Base-by-base conservation (phyloP, 1,140 invertebrate species). In the Lasaia peninsularis region DNA sequence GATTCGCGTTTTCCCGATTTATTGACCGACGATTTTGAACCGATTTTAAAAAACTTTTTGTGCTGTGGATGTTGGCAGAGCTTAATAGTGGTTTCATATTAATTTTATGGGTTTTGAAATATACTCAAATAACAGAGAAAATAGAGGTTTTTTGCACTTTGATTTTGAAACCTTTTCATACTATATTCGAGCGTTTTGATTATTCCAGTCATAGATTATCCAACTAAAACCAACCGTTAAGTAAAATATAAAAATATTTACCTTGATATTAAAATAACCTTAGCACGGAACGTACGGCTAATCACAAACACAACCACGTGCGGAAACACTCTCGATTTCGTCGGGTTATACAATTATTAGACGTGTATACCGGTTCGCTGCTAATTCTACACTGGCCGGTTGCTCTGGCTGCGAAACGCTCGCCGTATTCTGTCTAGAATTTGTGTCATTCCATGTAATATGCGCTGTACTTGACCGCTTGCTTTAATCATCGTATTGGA, bases 381-480 rank as follows among this genome's bases (percentile, higher is more conserved):
- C 52, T 58, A 62, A 64, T 52, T 60, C 60, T 62, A 55, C 52
- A 71, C 66, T 69, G 63, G 60, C 21, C 24, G 20, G 18, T 24
- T 16, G 49, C 20, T 33, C 49, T 56, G 50, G 51, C 52, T 28
- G 57, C 54, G 49, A 53, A 53, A 48, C 65, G 64, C 54, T 56
- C 20, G 20, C 40, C 54, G 56, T 44, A 55, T 56, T 67, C 61
- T 69, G 56, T 60, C 65, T 72, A 76, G 71, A 71, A 78, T 72
- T 70, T 73, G 66, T 71, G 67, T 68, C 68, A 71, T 67, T 69
- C 67, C 65, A 70, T 69, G 68, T 73, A 73, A 73, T 69, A 68
- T 68, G 65, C 64, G 60, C 62, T 72, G 69, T 69, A 67, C 69
- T 72, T 72, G 69, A 72, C 69, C 67, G 67, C 56, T 56, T 48